phyloP scores from a whole-genome alignment of 2,888 invertebrate genomes.

The Protodeltote pygarga region DNA sequence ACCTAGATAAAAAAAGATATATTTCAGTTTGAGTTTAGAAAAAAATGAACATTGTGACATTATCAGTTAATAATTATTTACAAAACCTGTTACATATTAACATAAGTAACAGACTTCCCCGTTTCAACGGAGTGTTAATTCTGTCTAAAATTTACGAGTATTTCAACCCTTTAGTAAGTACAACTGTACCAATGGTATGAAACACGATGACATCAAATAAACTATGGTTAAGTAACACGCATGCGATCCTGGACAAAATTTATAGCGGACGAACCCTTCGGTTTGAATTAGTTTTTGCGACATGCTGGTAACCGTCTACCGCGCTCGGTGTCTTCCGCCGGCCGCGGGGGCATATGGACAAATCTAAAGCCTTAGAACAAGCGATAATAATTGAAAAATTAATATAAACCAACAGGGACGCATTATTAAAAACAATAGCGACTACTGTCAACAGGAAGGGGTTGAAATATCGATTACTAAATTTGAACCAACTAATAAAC shows the following conservation, averaged over 20 bases:
- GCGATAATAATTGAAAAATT: slow-evolving; percentile 21
- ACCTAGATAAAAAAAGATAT: too few relatives aligned
- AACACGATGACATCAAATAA: slow-evolving; percentile 31
- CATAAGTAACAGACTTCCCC: too few relatives aligned
- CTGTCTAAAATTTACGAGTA: too few relatives aligned
- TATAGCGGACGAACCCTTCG: slow-evolving; percentile 62
- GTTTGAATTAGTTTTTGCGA: slow-evolving; percentile 80
- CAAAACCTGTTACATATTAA: too few relatives aligned
- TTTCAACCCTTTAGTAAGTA: neutral
- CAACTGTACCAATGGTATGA: neutral
- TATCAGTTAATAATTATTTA: too few relatives aligned
- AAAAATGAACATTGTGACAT: too few relatives aligned
- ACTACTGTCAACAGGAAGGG: too few relatives aligned
- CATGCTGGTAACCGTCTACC: slow-evolving; percentile 57
- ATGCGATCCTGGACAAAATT: slow-evolving; percentile 61
- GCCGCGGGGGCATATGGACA: slow-evolving; percentile 57
- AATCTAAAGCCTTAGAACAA: slow-evolving; percentile 51
- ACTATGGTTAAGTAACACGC: slow-evolving; percentile 44
- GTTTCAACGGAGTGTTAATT: too few relatives aligned
- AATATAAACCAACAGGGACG: neutral
- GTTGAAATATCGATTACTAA: too few relatives aligned
- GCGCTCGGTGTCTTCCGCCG: slow-evolving; percentile 37
- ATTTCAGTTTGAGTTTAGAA: too few relatives aligned
- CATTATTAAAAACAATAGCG: too few relatives aligned
- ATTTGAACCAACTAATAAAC: too few relatives aligned